Evolutionary conservation across 2,888 invertebrate species (phyloP).

Genomic region (Cephus pygmeus): DNA sequence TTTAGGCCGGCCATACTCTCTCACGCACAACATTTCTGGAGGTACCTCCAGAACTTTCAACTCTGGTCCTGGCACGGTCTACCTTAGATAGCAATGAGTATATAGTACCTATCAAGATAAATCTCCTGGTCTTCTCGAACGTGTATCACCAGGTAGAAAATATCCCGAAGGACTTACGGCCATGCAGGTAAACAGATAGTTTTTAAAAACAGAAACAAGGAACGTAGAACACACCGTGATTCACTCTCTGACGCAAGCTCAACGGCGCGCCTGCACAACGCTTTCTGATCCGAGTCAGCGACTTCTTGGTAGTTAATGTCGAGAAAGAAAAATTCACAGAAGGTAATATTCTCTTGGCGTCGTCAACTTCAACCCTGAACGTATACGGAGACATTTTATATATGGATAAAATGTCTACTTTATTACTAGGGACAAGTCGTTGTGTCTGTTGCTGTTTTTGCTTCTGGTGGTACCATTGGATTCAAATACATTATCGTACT

Average conservation of each 20-base stretch:
- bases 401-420: background rate
- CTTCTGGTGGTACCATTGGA: background rate
- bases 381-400: background rate
- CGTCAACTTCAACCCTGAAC: background rate
- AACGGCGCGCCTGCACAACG: conserved; percentile 46
- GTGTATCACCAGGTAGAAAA: background rate
- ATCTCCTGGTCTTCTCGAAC: background rate
- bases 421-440: background rate
- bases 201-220: background rate
- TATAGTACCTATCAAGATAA: background rate
- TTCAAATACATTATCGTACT: background rate
- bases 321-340: conserved; percentile 32
- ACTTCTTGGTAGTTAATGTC: conserved; percentile 44
- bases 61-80: background rate
- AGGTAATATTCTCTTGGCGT: background rate
- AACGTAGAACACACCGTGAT: conserved; percentile 41
- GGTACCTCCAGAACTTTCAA: conserved; percentile 10
- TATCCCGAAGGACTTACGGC: background rate
- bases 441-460: background rate
- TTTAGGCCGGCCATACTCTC: conserved; percentile 45
- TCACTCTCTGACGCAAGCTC: conserved; percentile 53
- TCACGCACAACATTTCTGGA: conserved; percentile 45
- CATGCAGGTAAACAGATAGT: background rate
- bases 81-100: too few relatives aligned
- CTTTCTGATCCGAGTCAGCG: conserved; percentile 47